A percentile compares a stretch with the other conserved stretches of the same genome.
phyloP scores from a whole-genome alignment of 2,888 invertebrate species.

The Eudasyphora cyanicolor region DNA sequence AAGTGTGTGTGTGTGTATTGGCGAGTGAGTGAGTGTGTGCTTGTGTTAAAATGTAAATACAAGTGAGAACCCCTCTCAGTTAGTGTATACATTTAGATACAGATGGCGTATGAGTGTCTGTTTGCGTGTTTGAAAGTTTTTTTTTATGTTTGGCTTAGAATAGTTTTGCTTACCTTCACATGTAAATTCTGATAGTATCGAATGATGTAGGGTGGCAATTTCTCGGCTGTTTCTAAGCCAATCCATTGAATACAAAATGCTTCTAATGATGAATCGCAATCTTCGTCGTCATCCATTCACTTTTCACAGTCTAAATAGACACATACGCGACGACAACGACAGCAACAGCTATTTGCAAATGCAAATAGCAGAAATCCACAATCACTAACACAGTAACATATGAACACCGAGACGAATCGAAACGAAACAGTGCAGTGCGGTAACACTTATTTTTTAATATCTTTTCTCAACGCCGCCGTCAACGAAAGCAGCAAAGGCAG shows the following conservation, averaged over 20 bases:
- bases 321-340: neutral
- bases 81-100: too few relatives aligned
- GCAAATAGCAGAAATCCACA: slow-evolving; percentile 8
- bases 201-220: slow-evolving; percentile 84
- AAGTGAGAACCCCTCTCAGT: too few relatives aligned
- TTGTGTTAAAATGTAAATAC: neutral
- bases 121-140: neutral
- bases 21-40: neutral
- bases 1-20: neutral
- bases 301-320: neutral
- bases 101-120: too few relatives aligned
- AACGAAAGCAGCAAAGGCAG: neutral
- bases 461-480: neutral
- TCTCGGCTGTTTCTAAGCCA: slow-evolving; percentile 84
- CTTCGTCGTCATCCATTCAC: slow-evolving; percentile 71
- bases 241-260: slow-evolving; percentile 81
- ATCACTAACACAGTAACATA: neutral
- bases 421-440: neutral
- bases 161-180: slow-evolving; percentile 74
- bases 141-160: slow-evolving; percentile 22
- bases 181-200: slow-evolving; percentile 83
- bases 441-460: slow-evolving; percentile 30
- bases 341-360: neutral
- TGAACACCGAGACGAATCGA: neutral
- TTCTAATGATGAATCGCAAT: slow-evolving; percentile 66